Evolutionary conservation across 2,888 invertebrate genomes (phyloP).

Genomic region (Lasioglossum vierecki): DNA sequence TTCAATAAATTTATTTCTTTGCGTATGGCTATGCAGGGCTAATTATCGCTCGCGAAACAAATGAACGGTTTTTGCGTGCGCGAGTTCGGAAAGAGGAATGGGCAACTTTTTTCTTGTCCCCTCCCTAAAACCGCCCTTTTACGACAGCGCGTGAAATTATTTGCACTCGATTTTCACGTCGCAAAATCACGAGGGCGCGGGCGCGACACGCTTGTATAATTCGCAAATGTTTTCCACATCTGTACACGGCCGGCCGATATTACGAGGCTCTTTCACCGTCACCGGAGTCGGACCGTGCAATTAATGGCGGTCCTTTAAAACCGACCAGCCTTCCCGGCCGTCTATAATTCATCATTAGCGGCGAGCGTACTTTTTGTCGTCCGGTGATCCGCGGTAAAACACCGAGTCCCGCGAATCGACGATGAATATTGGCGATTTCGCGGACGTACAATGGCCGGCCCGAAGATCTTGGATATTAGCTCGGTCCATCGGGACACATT

Average conservation of each 20-base stretch:
- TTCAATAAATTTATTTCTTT: too few species aligned
- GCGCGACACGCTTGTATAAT: neutral
- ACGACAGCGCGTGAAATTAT: neutral
- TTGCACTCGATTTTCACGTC: neutral
- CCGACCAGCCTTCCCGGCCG: neutral
- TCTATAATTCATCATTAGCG: constrained; percentile 39
- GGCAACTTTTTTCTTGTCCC: neutral
- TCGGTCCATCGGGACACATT: constrained; percentile 43
- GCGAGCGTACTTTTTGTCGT: constrained; percentile 29
- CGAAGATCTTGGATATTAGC: constrained; percentile 51
- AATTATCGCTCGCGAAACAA: neutral
- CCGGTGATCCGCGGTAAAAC: constrained; percentile 35
- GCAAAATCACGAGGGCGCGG: neutral
- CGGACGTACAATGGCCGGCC: neutral
- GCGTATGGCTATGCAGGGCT: neutral
- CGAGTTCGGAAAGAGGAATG: neutral
- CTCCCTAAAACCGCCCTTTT: neutral
- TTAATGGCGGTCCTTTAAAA: constrained; percentile 26
- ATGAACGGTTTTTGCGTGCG: neutral
- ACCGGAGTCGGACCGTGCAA: neutral
- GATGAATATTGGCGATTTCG: constrained; percentile 39
- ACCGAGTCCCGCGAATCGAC: constrained; percentile 18
- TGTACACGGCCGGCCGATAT: constrained; percentile 27
- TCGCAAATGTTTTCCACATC: constrained; percentile 29
- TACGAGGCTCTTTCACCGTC: constrained; percentile 40